Conservation (phyloP, 1,140 invertebrate species). For the Zophobas atratus region DNA sequence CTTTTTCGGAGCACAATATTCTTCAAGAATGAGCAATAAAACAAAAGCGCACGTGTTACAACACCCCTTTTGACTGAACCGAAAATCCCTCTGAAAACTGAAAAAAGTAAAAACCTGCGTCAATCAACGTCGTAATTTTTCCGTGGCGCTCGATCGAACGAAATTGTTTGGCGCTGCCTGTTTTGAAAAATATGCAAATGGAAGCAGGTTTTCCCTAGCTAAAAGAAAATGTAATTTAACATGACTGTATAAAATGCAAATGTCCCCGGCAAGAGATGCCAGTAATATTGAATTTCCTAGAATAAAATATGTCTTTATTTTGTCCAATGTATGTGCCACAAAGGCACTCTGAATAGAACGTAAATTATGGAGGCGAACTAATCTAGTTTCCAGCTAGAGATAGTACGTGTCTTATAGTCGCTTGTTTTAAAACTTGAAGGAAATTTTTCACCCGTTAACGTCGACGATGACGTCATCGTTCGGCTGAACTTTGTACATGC, state of each 20-base stretch:
- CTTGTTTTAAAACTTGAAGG: not conserved
- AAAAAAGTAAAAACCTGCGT: too few relatives aligned
- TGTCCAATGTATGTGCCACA: constrained; percentile 15
- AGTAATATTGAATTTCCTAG: constrained; percentile 27
- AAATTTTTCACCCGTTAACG: constrained; percentile 20
- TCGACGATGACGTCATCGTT: constrained; percentile 6
- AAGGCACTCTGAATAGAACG: constrained; percentile 29
- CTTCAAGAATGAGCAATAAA: too few relatives aligned
- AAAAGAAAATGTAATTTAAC: constrained; percentile 22
- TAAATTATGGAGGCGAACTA: constrained; percentile 21
- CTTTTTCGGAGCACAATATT: too few relatives aligned
- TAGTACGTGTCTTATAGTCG: constrained; percentile 10
- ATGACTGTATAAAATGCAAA: constrained; percentile 29
- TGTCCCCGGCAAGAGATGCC: constrained; percentile 19
- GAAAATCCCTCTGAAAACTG: too few relatives aligned
- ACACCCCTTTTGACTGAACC: too few relatives aligned
- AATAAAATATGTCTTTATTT: constrained; percentile 40
- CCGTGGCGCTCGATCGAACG: not conserved
- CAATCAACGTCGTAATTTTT: too few relatives aligned
- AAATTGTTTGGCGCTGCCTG: not conserved
- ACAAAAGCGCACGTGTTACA: too few relatives aligned
- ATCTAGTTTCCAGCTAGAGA: not conserved
- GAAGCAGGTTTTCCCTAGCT: not conserved
- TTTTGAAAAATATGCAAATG: constrained; percentile 2
- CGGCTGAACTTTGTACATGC: constrained; percentile 2